Conservation (phyloP, 92 coral and sea anemone species). For the Paragorgia papillata region DNA sequence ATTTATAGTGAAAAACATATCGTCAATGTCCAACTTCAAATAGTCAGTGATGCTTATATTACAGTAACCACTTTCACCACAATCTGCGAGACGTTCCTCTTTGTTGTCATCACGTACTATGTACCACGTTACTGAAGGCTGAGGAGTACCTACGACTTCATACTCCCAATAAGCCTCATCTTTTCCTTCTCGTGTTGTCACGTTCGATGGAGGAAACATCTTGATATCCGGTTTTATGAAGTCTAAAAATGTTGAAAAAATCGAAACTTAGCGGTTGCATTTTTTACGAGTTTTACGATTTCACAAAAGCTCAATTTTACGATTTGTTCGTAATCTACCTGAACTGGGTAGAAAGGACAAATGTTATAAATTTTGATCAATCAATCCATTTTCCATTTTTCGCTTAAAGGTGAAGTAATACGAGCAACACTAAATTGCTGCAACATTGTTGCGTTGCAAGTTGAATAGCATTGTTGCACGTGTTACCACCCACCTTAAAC, state of each 20-base stretch:
- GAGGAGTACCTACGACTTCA: constrained; percentile 35
- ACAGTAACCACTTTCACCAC: background rate
- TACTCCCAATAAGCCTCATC: background rate
- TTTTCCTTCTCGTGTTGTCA: background rate
- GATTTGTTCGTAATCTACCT: no score
- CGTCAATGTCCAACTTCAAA: background rate
- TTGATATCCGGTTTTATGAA: background rate
- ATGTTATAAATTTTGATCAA: no score
- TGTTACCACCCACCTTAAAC: no score
- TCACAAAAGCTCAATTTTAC: no score
- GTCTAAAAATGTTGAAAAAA: background rate
- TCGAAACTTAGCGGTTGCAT: background rate
- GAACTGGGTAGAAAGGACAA: no score
- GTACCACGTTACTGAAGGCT: constrained; percentile 46
- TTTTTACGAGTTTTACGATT: no score
- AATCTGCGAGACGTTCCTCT: constrained; percentile 10
- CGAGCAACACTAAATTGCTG: no score
- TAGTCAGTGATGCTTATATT: background rate
- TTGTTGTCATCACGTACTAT: constrained; percentile 3
- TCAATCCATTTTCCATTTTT: no score
- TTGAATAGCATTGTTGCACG: no score
- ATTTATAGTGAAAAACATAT: background rate
- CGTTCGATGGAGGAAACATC: background rate
- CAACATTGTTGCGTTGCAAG: no score
- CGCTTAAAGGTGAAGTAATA: no score